Evolutionary conservation across 2,797 vertebrate genomes (phyloP).

Genomic region (Poeciliopsis gracilis): DNA sequence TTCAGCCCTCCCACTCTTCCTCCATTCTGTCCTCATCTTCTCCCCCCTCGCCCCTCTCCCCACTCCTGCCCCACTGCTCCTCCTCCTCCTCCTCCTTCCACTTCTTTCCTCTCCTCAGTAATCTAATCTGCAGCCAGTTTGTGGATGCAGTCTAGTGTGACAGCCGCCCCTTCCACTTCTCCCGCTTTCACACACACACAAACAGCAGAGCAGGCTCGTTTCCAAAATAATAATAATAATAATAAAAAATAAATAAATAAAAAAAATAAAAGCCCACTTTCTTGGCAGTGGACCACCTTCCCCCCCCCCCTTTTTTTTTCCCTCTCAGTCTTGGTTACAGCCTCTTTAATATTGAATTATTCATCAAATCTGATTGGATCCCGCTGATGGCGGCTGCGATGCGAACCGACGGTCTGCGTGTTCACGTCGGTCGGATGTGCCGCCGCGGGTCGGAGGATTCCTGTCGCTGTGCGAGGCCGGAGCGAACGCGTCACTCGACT

Average conservation of each 20-base stretch:
- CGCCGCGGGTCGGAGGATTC: conserved; percentile 51
- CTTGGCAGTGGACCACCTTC: conserved; percentile 56
- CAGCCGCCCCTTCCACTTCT: conserved; percentile 56
- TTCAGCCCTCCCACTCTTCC: conserved; percentile 5
- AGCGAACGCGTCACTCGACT: conserved; percentile 21
- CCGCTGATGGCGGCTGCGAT: conserved; percentile 74
- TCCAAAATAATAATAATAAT: conserved; percentile 43
- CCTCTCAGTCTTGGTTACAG: conserved; percentile 70
- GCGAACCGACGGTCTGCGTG: conserved; percentile 59
- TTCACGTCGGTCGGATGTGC: conserved; percentile 7
- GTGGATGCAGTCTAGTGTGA: conserved; percentile 85
- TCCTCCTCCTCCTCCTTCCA: conserved; percentile 35
- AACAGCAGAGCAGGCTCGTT: conserved; percentile 57
- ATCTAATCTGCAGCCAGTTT: conserved; percentile 84
- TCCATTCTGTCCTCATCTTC: conserved; percentile 23
- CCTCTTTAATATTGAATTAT: conserved; percentile 85
- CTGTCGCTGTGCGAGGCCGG: conserved; percentile 20
- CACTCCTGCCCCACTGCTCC: not conserved
- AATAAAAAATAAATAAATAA: conserved; percentile 34
- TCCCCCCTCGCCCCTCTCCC: not conserved
- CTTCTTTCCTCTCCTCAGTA: conserved; percentile 67
- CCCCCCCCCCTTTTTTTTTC: not conserved
- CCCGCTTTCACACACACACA: conserved; percentile 57
- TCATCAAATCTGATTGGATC: conserved; percentile 82
- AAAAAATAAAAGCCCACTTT: conserved; percentile 47